These are phyloP conservation scores for Chrysaora quinquecirrha DNA, from an alignment of 30 jellyfish, hydroid and myxozoan genomes.

Conservation along the genomic window DNA sequence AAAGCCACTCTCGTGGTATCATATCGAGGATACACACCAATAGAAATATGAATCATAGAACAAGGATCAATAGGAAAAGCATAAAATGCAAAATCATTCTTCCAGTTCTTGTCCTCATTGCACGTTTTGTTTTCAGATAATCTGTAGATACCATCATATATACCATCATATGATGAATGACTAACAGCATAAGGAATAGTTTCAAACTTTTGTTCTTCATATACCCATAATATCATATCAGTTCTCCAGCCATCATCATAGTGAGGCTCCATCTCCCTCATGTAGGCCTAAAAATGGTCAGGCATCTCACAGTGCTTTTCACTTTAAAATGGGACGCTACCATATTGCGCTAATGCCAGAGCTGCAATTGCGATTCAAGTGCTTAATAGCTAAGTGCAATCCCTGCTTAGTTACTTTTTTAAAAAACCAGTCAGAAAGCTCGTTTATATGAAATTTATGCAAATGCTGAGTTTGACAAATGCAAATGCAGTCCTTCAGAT, in stretches of 20 bases:
- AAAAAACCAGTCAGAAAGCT: too few relatives aligned
- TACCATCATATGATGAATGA: not conserved
- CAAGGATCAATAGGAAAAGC: constrained; percentile 27
- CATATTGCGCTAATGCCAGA: not conserved
- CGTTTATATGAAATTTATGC: too few relatives aligned
- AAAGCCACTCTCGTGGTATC: not conserved
- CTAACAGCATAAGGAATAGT: constrained; percentile 32
- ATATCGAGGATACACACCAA: not conserved
- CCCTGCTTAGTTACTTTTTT: too few relatives aligned
- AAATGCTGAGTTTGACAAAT: too few relatives aligned
- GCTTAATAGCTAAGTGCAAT: too few relatives aligned
- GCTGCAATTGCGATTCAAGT: too few relatives aligned
- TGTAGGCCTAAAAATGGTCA: not conserved
- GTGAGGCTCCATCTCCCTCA: not conserved
- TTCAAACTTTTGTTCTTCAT: not conserved
- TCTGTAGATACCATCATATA: constrained; percentile 7
- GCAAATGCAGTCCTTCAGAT: too few relatives aligned
- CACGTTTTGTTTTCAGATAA: constrained; percentile 5
- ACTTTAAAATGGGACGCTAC: not conserved
- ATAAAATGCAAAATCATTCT: constrained; percentile 33
- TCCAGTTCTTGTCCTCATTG: constrained; percentile 32
- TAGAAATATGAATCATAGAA: not conserved
- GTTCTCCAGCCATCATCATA: constrained; percentile 11
- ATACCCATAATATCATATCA: constrained; percentile 10
- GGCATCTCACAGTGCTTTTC: not conserved